Percentiles rank a stretch among this genome's conserved stretches.
Evolutionary conservation across 92 coral and sea anemone species (phyloP).

Genomic region (Porites lobata): DNA sequence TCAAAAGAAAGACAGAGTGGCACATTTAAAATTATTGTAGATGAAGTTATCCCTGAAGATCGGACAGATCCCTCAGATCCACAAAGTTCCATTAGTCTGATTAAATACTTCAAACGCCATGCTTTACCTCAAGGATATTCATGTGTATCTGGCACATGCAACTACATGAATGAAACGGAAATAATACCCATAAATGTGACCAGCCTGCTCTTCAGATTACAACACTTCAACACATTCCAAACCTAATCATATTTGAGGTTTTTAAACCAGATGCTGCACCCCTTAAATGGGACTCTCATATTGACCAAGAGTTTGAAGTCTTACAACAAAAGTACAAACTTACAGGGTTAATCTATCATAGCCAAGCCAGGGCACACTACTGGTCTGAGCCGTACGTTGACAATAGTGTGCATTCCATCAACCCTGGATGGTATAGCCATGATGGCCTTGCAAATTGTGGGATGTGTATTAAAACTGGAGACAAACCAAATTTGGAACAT

Average conservation of each 20-base stretch:
- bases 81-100: too few relatives aligned
- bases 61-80: too few relatives aligned
- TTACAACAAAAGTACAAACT: too few relatives aligned
- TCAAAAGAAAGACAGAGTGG: too few relatives aligned
- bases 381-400: too few relatives aligned
- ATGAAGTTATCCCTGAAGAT: too few relatives aligned
- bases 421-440: constrained; percentile 29
- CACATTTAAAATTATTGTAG: too few relatives aligned
- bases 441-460: constrained; percentile 24
- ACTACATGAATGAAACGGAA: background rate
- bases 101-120: too few relatives aligned
- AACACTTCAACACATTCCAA: background rate
- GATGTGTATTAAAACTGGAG: constrained; percentile 21
- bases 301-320: too few relatives aligned
- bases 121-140: constrained; percentile 18
- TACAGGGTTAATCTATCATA: too few relatives aligned
- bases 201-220: background rate
- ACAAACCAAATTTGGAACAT: constrained; percentile 7
- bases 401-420: background rate
- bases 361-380: too few relatives aligned
- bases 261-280: background rate
- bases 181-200: background rate
- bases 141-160: constrained; percentile 12
- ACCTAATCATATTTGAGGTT: background rate
- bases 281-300: too few relatives aligned